Conservation (phyloP, 2,113 vertebrate species). For the Alethe diademata region DNA sequence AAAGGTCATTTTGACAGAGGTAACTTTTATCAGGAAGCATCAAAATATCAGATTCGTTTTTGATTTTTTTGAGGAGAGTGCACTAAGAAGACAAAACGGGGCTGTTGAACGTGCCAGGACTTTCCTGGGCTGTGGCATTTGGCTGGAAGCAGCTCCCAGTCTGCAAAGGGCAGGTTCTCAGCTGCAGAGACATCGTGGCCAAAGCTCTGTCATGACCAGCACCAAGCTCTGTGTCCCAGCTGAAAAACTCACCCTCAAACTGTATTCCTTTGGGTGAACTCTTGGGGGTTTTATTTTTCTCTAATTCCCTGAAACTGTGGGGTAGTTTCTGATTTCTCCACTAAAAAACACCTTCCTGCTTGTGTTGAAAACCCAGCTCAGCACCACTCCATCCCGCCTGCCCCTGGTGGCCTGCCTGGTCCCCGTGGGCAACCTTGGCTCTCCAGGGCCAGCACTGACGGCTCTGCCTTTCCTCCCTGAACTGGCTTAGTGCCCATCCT, state of each 20-base stretch:
- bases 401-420: not conserved
- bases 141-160: not conserved
- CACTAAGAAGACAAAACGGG: not conserved
- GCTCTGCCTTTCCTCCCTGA: not conserved
- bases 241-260: not conserved
- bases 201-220: not conserved
- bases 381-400: not conserved
- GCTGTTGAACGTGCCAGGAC: not conserved
- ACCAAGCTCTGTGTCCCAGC: not conserved
- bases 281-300: not conserved
- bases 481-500: not conserved
- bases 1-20: conserved; percentile 47
- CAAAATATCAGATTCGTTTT: not conserved
- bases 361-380: not conserved
- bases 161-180: not conserved
- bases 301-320: not conserved
- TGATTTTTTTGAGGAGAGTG: not conserved
- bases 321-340: not conserved
- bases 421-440: fast-evolving
- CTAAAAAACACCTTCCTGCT: not conserved
- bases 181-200: fast-evolving
- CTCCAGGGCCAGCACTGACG: not conserved
- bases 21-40: conserved; percentile 21
- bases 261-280: not conserved
- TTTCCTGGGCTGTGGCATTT: not conserved